Conservation (phyloP, 2,797 vertebrate genomes). For the Neomorphus geoffroyi region DNA sequence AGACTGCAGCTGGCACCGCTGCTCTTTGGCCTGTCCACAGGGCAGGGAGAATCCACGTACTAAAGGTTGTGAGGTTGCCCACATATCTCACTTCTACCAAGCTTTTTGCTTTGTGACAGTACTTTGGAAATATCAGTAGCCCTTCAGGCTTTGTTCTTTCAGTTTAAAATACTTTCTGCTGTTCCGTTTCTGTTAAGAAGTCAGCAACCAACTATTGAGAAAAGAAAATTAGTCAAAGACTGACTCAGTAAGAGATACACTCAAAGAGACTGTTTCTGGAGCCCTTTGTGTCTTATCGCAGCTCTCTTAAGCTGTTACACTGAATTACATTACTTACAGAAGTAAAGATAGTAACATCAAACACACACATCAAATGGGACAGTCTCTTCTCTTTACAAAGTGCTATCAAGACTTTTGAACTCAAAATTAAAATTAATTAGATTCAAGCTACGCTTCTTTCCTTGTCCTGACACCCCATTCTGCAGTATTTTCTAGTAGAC, state of each 20-base stretch:
- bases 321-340: neutral
- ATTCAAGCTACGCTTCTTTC: neutral
- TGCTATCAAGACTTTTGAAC: neutral
- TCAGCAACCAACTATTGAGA: neutral
- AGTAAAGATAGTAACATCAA: neutral
- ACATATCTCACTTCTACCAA: neutral
- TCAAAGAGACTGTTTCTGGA: neutral
- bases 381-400: neutral
- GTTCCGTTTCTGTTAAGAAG: neutral
- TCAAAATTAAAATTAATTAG: neutral
- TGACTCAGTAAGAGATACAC: neutral
- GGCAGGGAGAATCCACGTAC: neutral
- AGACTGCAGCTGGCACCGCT: neutral
- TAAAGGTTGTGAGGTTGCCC: neutral
- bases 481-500: neutral
- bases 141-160: neutral
- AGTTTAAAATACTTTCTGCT: neutral
- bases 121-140: conserved; percentile 3
- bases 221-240: neutral
- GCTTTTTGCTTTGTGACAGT: neutral
- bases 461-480: neutral
- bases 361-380: neutral
- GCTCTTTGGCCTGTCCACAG: neutral
- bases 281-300: neutral
- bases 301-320: neutral